A percentile compares a stretch with the other conserved stretches of the same genome.
These are phyloP conservation scores for Aromia moschata DNA, from an alignment of 2,888 invertebrate species.

Conservation along the genomic window DNA sequence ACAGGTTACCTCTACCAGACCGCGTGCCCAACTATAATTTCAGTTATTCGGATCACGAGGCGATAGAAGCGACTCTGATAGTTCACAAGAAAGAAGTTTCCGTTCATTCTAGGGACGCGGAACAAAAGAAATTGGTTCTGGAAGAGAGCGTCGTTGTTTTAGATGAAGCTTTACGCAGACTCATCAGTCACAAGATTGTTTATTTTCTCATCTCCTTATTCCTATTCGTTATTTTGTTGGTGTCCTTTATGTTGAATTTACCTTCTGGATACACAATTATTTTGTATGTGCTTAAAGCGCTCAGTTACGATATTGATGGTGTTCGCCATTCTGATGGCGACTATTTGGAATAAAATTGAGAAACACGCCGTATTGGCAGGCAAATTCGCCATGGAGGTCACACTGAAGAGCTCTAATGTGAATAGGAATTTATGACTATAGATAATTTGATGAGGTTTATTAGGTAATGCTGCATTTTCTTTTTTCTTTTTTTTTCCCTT, in stretches of 20 bases:
- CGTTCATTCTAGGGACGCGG: slow-evolving; percentile 33
- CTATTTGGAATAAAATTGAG: slow-evolving; percentile 85
- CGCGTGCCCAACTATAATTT: slow-evolving; percentile 76
- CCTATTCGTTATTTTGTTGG: slow-evolving; percentile 65
- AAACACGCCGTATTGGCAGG: slow-evolving; percentile 81
- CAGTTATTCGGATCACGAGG: slow-evolving; percentile 93
- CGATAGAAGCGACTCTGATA: slow-evolving; percentile 71
- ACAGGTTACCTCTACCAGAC: slow-evolving; percentile 76
- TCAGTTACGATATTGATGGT: slow-evolving; percentile 73
- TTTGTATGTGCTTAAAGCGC: slow-evolving; percentile 69
- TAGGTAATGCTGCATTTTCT: too few relatives aligned
- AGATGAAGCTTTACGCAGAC: slow-evolving; percentile 65
- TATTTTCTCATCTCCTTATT: slow-evolving; percentile 67
- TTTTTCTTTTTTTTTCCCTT: too few relatives aligned
- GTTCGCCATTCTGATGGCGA: slow-evolving; percentile 80
- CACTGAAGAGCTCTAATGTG: slow-evolving; percentile 49
- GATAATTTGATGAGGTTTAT: not conserved
- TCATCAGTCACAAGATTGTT: slow-evolving; percentile 65
- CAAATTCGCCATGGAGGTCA: slow-evolving; percentile 74
- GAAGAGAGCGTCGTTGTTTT: slow-evolving; percentile 71
- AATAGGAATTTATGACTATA: slow-evolving; percentile 21
- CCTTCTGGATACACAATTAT: slow-evolving; percentile 61
- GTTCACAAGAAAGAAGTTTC: slow-evolving; percentile 51
- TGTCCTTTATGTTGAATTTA: slow-evolving; percentile 64
- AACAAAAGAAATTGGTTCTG: slow-evolving; percentile 58